Evolutionary conservation across 2,113 vertebrate genomes (phyloP), one percentile per base, ranked within the genome.

Genomic region (Nycticebus coucang): DNA sequence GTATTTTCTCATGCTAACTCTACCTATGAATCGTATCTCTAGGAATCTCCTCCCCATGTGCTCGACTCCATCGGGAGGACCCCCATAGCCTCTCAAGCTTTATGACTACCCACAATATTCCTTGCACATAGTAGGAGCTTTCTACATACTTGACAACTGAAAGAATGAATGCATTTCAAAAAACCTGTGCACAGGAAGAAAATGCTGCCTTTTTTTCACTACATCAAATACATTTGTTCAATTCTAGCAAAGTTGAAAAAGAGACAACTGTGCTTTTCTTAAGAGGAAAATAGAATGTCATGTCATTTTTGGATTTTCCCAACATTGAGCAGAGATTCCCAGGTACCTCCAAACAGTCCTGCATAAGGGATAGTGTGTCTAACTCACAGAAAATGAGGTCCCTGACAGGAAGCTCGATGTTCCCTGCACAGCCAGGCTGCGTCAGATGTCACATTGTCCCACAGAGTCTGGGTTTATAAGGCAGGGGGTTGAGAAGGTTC

Each of bases 201-300:
- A 82, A 55, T 26, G 26, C 37, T 30, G 66, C 45, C 19, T 71
- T 35, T 35, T 87, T 94, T 72, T 45, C 4, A 91, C 22, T 24
- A 78, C 17, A 11, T 59, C 60, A 84, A 81, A 68, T 74, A 37
- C 64, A 81, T 85, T 91, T 82, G 53, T 77, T 91, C 24, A 53
- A 26, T 78, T 78, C 78, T 3, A 1, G 57, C 22, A 85, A 95
- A 55, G 60, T 30, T 82, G 75, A 95, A 81, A 64, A 78, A 78
- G 30, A 91, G 22, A 59, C 13, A 45, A 59, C 5, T 64, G 21
- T 82, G 21, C 3, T 74, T 66, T 71, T 30, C 11, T 53, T 64
- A 57, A 89, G 64, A 45, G 17, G 95, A 86, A 86, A 89, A 62
- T 45, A 22, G 59, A 83, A 77, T 26, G 10, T 24, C 59, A 95